phyloP scores from a whole-genome alignment of 1,140 invertebrate species.

The Brachionus rotundiformis region DNA sequence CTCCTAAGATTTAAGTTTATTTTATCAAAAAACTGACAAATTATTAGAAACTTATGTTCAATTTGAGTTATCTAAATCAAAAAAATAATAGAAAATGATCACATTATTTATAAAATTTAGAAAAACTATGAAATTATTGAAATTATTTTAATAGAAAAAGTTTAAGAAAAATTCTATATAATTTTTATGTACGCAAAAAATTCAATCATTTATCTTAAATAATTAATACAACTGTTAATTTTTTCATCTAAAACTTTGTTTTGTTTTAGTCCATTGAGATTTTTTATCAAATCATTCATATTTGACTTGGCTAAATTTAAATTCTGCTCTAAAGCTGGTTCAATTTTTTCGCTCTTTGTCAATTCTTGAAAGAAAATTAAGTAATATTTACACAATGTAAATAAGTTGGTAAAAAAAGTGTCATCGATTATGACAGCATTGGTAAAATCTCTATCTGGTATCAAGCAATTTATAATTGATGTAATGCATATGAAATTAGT shows the following conservation, averaged over 20 bases:
- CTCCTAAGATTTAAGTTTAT: too few species aligned
- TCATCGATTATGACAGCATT: background rate
- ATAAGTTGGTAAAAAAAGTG: background rate
- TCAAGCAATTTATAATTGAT: constrained; percentile 27
- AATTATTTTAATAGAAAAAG: too few species aligned
- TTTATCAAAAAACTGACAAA: too few species aligned
- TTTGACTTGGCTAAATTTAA: background rate
- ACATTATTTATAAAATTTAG: too few species aligned
- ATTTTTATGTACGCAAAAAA: too few species aligned
- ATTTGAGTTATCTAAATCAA: too few species aligned
- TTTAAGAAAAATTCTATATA: too few species aligned
- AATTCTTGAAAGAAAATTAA: constrained; percentile 1
- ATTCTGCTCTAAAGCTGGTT: background rate
- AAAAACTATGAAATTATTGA: too few species aligned
- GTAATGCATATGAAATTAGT: constrained; percentile 30
- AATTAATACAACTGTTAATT: background rate
- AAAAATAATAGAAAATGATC: too few species aligned
- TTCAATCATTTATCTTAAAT: background rate
- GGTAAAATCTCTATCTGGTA: background rate
- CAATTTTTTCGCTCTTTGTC: background rate
- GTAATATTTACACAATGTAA: constrained; percentile 42
- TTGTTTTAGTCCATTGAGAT: background rate
- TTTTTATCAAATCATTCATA: background rate
- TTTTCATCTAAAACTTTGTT: constrained; percentile 5
- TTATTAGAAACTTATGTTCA: too few species aligned